Conservation (phyloP, 2,888 invertebrate genomes). For the Periphyllus acericola region DNA sequence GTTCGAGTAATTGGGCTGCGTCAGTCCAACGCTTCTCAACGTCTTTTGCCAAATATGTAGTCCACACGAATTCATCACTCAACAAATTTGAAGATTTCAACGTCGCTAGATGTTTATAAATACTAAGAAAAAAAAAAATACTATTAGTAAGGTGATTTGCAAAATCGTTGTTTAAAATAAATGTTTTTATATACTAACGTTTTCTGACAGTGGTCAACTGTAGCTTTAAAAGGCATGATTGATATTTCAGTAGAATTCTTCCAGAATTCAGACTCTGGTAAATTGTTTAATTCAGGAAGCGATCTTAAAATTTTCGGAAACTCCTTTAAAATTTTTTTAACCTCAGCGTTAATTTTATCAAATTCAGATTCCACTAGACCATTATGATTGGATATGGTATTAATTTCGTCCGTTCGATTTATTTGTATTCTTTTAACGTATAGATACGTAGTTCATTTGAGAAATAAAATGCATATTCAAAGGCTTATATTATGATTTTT, state of each 20-base stretch:
- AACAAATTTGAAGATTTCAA: neutral
- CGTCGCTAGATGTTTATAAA: neutral
- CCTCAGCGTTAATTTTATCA: neutral
- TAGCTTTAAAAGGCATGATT: neutral
- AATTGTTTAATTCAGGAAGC: neutral
- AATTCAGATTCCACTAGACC: slow-evolving; percentile 1
- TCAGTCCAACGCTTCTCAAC: slow-evolving; percentile 6
- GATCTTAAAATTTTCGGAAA: neutral
- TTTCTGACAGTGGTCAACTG: neutral
- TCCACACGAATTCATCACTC: neutral
- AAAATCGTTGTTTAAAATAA: neutral
- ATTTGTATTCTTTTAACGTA: neutral
- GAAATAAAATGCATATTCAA: neutral
- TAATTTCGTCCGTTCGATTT: neutral
- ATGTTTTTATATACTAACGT: neutral
- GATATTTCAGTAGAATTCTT: neutral
- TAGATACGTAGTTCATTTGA: neutral
- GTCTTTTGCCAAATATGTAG: neutral
- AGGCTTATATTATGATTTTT: neutral
- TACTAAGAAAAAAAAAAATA: neutral
- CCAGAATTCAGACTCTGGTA: neutral
- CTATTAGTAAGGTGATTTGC: neutral
- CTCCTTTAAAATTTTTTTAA: neutral
- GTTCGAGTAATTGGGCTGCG: neutral
- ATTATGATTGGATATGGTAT: neutral